Conservation (phyloP, 2,888 invertebrate genomes). For the Petrolisthes manimaculis region DNA sequence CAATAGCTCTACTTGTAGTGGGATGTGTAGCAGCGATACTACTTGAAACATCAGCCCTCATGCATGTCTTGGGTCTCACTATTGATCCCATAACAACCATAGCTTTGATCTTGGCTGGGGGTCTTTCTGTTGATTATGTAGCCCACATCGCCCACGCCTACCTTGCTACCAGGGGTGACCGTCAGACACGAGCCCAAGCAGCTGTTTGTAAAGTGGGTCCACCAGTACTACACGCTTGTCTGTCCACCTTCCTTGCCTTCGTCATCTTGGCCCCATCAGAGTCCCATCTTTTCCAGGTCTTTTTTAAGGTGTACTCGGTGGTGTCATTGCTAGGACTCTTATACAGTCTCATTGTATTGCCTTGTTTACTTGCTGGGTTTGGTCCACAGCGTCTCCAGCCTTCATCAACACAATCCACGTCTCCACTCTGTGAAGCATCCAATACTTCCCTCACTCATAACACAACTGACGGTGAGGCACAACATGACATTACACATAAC, state of each 20-base stretch:
- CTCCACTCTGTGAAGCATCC: too few relatives aligned
- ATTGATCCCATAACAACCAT: conserved; percentile 86
- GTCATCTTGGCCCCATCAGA: conserved; percentile 79
- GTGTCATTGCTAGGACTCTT: conserved; percentile 70
- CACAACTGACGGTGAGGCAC: too few relatives aligned
- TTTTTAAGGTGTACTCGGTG: conserved; percentile 74
- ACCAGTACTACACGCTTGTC: conserved; percentile 83
- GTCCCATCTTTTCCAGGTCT: conserved; percentile 82
- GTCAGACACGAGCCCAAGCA: conserved; percentile 74
- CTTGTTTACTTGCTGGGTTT: conserved; percentile 69
- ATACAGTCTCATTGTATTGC: conserved; percentile 70
- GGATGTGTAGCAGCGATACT: conserved; percentile 76
- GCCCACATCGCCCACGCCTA: conserved; percentile 78
- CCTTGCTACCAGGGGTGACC: conserved; percentile 75
- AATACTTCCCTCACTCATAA: too few relatives aligned
- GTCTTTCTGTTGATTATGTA: conserved; percentile 86
- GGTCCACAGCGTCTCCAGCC: conserved; percentile 66
- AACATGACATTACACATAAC: too few relatives aligned
- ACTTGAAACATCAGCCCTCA: conserved; percentile 69
- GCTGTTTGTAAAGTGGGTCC: conserved; percentile 81
- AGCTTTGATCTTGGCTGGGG: conserved; percentile 83
- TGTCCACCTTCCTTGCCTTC: conserved; percentile 82
- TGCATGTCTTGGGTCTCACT: conserved; percentile 81
- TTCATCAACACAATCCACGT: too few relatives aligned
- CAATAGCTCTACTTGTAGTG: conserved; percentile 84